Percentiles rank a stretch among this genome's conserved stretches.
These are phyloP conservation scores for Oenanthe oenanthe DNA, from an alignment of 2,113 vertebrate species.

Conservation along the genomic window DNA sequence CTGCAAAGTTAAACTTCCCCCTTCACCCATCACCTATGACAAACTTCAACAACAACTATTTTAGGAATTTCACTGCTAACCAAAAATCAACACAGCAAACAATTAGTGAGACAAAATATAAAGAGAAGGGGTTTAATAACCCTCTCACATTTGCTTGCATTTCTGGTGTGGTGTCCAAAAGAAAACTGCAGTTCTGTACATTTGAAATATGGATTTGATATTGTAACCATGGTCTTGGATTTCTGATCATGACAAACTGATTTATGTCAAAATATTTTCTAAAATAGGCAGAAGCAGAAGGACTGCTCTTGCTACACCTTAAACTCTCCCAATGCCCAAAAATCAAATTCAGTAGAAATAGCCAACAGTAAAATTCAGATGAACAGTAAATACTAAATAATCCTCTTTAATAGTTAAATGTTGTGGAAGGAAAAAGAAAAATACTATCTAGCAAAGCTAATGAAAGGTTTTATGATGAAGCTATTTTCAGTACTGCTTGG, in stretches of 20 bases:
- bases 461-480: neutral
- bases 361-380: neutral
- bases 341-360: neutral
- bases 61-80: neutral
- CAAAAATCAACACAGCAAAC: neutral
- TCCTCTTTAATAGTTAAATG: neutral
- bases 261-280: neutral
- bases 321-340: neutral
- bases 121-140: neutral
- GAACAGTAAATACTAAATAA: neutral
- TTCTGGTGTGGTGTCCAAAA: neutral
- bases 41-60: neutral
- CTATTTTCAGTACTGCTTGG: neutral
- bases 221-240: neutral
- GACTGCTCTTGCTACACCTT: neutral
- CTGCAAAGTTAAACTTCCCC: neutral
- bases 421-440: neutral
- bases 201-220: neutral
- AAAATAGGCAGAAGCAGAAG: neutral
- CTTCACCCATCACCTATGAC: neutral
- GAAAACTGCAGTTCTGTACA: neutral
- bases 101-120: neutral
- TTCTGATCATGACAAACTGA: neutral
- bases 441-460: neutral
- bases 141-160: neutral